Base-by-base conservation (phyloP, 1,140 invertebrate species). In the Dendrolimus kikuchii region DNA sequence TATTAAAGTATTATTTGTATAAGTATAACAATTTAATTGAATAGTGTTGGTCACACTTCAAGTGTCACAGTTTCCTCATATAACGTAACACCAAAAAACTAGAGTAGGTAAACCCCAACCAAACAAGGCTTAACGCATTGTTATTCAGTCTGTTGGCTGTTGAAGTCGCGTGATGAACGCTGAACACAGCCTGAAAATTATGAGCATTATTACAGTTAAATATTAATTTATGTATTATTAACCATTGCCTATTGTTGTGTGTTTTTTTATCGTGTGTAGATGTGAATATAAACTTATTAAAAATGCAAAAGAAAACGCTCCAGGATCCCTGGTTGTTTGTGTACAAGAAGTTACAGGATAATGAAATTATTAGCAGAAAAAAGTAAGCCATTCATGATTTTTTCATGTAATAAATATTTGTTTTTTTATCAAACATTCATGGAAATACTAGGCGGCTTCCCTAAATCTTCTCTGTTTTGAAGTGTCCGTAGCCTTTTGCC, bases 251-350 rank as follows among this genome's bases (percentile, higher is more conserved):
- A 23, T 38, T 40, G n/a, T 40, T 8, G 40, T 6, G 38, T 50
- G n/a, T 7, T 23, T 50, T 10, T 50, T 7, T 47, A 37, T 36
- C 4, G 37, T 50, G 49, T 41, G 6, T 23, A 23, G 23, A 23
- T 39, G 39, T 50, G 49, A 39, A 39, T 9, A 45, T 4, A 7
- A 42, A 44, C 42, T 49, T 23, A 47, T 51, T 52, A 49, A 69
- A 62, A 36, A 75, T 73, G 69, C 66, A 69, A 57, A 52, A 49
- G 48, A 55, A 59, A 68, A 53, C 60, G 46, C 53, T 59, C 2
- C 59, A 74, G 9, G 80, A 86, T 58, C 78, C 73, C 0, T 86
- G 82, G 82, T 73, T 60, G 53, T 78, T 81, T 54, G 66, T 86
- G 51, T 83, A 69, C 46, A 79, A 71, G 51, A 82, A 73, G 51